Evolutionary conservation across 2,113 vertebrate genomes (phyloP).

Genomic region (Hypomesus transpacificus): DNA sequence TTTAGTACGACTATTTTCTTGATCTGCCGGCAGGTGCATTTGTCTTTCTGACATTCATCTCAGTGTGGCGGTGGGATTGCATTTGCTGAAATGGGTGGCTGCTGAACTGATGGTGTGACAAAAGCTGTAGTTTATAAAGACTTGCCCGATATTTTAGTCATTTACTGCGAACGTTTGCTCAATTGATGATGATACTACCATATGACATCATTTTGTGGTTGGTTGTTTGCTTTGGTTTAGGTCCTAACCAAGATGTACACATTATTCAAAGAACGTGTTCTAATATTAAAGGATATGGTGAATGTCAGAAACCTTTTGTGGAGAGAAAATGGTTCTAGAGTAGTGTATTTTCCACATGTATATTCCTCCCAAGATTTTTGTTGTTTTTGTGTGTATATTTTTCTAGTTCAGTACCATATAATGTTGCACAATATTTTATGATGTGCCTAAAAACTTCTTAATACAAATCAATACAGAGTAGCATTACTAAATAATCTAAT

Average conservation of each 20-base stretch:
- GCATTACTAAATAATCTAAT: slow-evolving; percentile 50
- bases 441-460: slow-evolving; percentile 66
- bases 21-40: slow-evolving; percentile 31
- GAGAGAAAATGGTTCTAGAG: slow-evolving; percentile 21
- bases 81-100: slow-evolving; percentile 46
- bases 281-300: slow-evolving; percentile 40
- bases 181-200: slow-evolving; percentile 36
- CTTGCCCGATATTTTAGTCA: slow-evolving; percentile 29
- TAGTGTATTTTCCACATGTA: slow-evolving; percentile 46
- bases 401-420: slow-evolving; percentile 59
- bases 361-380: slow-evolving; percentile 47
- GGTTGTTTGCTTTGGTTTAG: slow-evolving; percentile 37
- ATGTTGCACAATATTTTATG: slow-evolving; percentile 68
- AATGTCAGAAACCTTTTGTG: slow-evolving; percentile 47
- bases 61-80: slow-evolving; percentile 44
- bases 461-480: slow-evolving; percentile 51
- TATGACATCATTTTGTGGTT: slow-evolving; percentile 21
- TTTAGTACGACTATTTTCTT: slow-evolving; percentile 24
- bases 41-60: slow-evolving; percentile 14
- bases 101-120: slow-evolving; percentile 41
- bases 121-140: slow-evolving; percentile 21
- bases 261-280: slow-evolving; percentile 19
- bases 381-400: slow-evolving; percentile 59
- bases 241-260: slow-evolving; percentile 26
- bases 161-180: slow-evolving; percentile 44